Conservation (phyloP, 2,113 vertebrate genomes). For the Pleuronectes platessa region DNA sequence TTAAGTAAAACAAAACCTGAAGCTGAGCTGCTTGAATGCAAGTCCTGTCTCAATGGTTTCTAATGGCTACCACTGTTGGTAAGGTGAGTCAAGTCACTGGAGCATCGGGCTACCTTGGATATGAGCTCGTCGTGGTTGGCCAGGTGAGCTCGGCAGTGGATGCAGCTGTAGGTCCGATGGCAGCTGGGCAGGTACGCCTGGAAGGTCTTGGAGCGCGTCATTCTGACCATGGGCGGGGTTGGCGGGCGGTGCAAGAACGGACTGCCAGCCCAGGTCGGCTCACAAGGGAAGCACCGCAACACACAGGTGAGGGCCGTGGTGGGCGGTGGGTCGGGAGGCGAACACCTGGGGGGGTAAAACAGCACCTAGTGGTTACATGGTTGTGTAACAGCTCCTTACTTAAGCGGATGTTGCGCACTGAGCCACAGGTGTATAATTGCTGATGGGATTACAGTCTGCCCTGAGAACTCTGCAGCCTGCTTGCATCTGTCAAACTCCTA, state of each 20-base stretch:
- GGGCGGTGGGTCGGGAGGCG: conserved; percentile 90
- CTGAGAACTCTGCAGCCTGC: conserved; percentile 15
- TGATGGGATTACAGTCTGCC: conserved; percentile 49
- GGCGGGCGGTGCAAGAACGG: conserved; percentile 94
- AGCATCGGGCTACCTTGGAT: conserved; percentile 89
- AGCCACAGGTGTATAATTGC: conserved; percentile 33
- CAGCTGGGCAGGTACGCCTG: conserved; percentile 98
- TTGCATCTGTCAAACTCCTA: conserved; percentile 15
- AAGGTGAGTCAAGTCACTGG: conserved; percentile 12
- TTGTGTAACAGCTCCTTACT: conserved; percentile 32
- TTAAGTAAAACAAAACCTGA: neutral
- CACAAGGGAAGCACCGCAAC: conserved; percentile 98
- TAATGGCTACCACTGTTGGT: neutral
- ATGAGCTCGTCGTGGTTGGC: conserved; percentile 99
- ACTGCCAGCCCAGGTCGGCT: conserved; percentile 97
- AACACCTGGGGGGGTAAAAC: conserved; percentile 81
- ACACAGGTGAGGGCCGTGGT: conserved; percentile 99
- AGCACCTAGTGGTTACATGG: conserved; percentile 8
- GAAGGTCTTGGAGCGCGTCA: conserved; percentile 99
- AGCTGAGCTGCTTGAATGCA: neutral
- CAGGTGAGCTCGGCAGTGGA: conserved; percentile 97
- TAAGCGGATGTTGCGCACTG: conserved; percentile 14
- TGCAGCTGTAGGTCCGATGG: conserved; percentile 99
- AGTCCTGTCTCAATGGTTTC: neutral
- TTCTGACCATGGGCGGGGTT: conserved; percentile 97